Evolutionary conservation across 2,888 invertebrate species (phyloP).

Genomic region (Kryphioiulus occultus): DNA sequence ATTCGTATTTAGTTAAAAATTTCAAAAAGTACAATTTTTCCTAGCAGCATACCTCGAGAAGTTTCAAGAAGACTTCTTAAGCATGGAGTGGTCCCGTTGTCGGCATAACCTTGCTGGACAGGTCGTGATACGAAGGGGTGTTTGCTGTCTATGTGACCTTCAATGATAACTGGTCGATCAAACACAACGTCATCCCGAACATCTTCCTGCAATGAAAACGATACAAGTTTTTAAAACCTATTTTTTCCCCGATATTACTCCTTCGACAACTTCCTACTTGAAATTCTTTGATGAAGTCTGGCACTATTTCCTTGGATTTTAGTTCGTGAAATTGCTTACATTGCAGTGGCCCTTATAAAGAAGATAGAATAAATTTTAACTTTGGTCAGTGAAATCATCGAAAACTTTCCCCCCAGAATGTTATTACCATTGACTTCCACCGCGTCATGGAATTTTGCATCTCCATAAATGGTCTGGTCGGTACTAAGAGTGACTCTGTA

Average conservation of each 20-base stretch:
- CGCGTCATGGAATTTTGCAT: not conserved
- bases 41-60: not conserved
- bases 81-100: not conserved
- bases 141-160: not conserved
- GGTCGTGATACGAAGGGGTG: not conserved
- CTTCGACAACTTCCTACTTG: not conserved
- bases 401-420: not conserved
- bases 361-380: not conserved
- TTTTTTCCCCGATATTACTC: not conserved
- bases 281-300: not conserved
- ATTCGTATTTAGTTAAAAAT: too few relatives aligned
- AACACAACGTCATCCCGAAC: constrained; percentile 31
- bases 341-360: not conserved
- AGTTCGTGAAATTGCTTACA: not conserved
- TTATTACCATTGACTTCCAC: not conserved
- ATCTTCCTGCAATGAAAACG: not conserved
- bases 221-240: not conserved
- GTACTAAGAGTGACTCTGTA: constrained; percentile 31
- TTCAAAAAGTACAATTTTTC: not conserved
- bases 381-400: too few relatives aligned
- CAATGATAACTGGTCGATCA: constrained; percentile 17
- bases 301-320: not conserved
- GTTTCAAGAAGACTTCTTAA: not conserved
- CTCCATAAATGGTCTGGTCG: not conserved
- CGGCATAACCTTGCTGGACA: not conserved